A percentile compares a stretch with the other conserved stretches of the same genome.
Conservation (phyloP, 1,140 invertebrate genomes). For the Drosophila rhopaloa region DNA sequence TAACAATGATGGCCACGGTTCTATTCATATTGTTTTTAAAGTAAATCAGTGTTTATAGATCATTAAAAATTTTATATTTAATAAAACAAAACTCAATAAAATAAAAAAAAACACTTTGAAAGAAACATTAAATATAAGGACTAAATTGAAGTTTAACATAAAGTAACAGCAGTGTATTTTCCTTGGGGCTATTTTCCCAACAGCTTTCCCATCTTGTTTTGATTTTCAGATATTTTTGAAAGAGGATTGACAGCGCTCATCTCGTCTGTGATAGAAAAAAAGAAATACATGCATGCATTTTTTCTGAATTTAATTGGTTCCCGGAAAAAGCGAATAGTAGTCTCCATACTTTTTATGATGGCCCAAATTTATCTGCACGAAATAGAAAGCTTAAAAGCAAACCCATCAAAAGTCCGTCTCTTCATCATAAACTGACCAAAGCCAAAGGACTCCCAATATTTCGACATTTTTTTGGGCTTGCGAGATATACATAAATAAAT, state of each 20-base stretch:
- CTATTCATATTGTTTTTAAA: too few species aligned
- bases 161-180: neutral
- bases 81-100: neutral
- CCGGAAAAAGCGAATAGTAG: neutral
- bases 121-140: neutral
- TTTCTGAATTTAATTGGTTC: slow-evolving; percentile 30
- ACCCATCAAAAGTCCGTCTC: slow-evolving; percentile 22
- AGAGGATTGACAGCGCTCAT: slow-evolving; percentile 22
- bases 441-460: neutral
- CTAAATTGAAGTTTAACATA: neutral
- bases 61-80: too few species aligned
- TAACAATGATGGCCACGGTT: neutral
- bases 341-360: neutral
- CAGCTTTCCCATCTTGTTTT: neutral
- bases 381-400: slow-evolving; percentile 11
- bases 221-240: slow-evolving; percentile 15
- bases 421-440: slow-evolving; percentile 10
- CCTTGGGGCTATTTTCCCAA: neutral
- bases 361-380: slow-evolving; percentile 6
- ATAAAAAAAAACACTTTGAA: neutral
- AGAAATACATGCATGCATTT: slow-evolving; percentile 9
- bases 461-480: neutral
- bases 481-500: slow-evolving; percentile 12
- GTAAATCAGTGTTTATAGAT: too few species aligned
- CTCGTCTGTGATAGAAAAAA: slow-evolving; percentile 5